Evolutionary conservation across 64 coral and sea anemone genomes (phyloP).

Genomic region (Porites lutea): DNA sequence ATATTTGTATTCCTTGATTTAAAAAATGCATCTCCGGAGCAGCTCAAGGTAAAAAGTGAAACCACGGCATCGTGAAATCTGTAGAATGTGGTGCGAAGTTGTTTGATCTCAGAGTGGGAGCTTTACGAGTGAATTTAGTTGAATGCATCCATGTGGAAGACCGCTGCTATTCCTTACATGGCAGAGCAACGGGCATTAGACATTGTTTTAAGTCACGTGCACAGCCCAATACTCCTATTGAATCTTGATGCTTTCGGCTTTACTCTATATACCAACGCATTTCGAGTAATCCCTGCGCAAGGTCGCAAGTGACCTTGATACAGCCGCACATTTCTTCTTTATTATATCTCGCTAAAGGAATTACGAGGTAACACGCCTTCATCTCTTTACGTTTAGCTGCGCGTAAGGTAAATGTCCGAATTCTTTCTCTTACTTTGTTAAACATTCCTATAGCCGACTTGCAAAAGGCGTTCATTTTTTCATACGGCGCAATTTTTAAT

Average conservation of each 20-base stretch:
- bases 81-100: too few relatives aligned
- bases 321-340: neutral
- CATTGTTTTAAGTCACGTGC: neutral
- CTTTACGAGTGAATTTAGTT: neutral
- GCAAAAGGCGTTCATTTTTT: too few relatives aligned
- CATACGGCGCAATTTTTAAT: too few relatives aligned
- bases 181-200: neutral
- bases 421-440: too few relatives aligned
- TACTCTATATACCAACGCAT: conserved; percentile 9
- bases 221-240: conserved; percentile 38
- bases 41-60: too few relatives aligned
- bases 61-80: too few relatives aligned
- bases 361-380: neutral
- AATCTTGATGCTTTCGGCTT: neutral
- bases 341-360: neutral
- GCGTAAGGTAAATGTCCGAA: too few relatives aligned
- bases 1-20: too few relatives aligned
- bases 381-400: neutral
- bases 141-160: neutral
- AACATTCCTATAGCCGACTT: too few relatives aligned
- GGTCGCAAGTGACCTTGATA: neutral
- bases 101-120: too few relatives aligned
- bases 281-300: neutral
- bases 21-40: too few relatives aligned
- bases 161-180: neutral